These are phyloP conservation scores for Apodemia hepburni DNA, from an alignment of 2,888 invertebrate genomes.

Conservation along the genomic window DNA sequence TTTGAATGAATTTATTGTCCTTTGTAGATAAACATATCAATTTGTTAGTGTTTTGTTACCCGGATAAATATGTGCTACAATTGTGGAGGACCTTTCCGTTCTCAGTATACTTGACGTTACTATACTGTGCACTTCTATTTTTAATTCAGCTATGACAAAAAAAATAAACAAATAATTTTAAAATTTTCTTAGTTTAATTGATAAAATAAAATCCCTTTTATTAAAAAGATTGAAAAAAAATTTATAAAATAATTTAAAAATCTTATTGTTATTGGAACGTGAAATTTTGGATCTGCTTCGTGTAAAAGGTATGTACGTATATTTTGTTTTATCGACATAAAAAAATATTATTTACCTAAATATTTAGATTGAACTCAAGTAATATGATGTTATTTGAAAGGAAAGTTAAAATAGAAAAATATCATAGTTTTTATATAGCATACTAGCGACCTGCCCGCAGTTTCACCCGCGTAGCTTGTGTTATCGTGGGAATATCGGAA, in stretches of 20 bases:
- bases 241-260: background rate
- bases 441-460: too few relatives aligned
- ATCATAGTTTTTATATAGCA: too few relatives aligned
- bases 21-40: conserved; percentile 79
- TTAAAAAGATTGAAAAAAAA: too few relatives aligned
- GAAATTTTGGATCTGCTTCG: background rate
- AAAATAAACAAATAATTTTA: background rate
- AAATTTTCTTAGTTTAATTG: background rate
- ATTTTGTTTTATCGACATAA: background rate
- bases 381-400: too few relatives aligned
- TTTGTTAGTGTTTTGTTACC: conserved; percentile 77
- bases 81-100: conserved; percentile 46
- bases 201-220: too few relatives aligned
- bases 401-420: too few relatives aligned
- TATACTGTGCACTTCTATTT: conserved; percentile 46
- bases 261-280: background rate
- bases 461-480: too few relatives aligned
- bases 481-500: too few relatives aligned
- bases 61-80: conserved; percentile 67
- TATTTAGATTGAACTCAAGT: too few relatives aligned
- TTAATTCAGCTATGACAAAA: background rate
- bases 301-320: background rate
- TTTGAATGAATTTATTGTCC: conserved; percentile 74
- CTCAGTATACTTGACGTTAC: conserved; percentile 61
- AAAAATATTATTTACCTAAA: too few relatives aligned